Conservation (phyloP, 2,113 vertebrate species). For the Chrysochloris asiatica region DNA sequence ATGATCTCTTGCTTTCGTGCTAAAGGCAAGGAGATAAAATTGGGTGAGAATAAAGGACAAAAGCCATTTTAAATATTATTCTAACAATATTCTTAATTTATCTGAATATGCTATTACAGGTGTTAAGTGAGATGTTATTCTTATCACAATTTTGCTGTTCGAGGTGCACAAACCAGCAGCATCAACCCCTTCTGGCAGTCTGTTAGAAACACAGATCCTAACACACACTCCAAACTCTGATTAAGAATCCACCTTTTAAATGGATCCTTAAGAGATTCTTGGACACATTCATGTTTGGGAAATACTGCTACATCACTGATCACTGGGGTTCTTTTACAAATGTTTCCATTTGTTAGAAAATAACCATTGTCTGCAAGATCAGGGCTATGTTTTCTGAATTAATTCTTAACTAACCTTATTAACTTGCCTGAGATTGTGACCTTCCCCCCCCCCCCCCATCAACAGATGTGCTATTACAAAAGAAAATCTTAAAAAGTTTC, state of each 20-base stretch:
- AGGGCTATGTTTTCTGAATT: neutral
- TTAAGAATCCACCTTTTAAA: neutral
- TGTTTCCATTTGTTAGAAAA: neutral
- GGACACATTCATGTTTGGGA: neutral
- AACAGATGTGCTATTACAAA: neutral
- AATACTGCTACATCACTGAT: neutral
- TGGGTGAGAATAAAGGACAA: slow-evolving; percentile 26
- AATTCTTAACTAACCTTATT: neutral
- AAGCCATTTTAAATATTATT: neutral
- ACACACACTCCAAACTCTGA: neutral
- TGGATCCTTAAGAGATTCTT: neutral
- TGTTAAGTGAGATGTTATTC: neutral
- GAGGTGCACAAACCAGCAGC: neutral
- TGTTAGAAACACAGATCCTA: neutral
- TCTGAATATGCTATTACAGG: neutral
- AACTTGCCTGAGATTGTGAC: slow-evolving; percentile 14
- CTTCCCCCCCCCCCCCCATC: neutral
- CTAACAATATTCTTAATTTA: neutral
- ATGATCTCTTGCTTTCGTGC: slow-evolving; percentile 99
- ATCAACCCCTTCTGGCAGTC: neutral
- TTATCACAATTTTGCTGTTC: neutral
- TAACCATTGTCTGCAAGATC: neutral
- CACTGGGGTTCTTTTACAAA: neutral
- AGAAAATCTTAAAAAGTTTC: too few relatives aligned
- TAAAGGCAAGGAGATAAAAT: slow-evolving; percentile 74